Base-by-base conservation (phyloP, 1,140 invertebrate genomes). In the Pseudomyrmex dendroicus region DNA sequence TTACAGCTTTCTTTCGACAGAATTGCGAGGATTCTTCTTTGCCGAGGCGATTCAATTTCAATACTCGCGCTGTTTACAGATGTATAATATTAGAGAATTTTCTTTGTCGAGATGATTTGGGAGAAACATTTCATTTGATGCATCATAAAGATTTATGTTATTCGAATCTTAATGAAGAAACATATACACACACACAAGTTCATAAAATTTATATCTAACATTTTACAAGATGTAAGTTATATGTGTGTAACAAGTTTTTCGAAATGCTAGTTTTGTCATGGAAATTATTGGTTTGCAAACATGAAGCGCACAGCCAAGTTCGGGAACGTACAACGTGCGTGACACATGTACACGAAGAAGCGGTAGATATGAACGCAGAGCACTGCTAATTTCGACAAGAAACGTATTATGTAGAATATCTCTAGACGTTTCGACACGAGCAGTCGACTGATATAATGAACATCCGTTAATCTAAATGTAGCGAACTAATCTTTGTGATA, bases 341-440 rank as follows among this genome's bases (percentile, higher is more conserved):
- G 74, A 70, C 64, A 80, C 44, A 35, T 72, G 76, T 80, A 61
- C 46, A 22, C 22, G 76, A 70, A 80, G 66, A 56, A 72, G 15
- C 46, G 76, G 20, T 77, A 59, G 2, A 80, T 72, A 61, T 59
- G 13, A 35, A 80, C 76, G 76, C 76, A 59, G 8, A 59, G 54
- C 56, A 46, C 56, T 56, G 66, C 76, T 80, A 80, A 78, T 78
- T 78, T 57, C 66, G 44, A 72, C 76, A 80, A 80, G 76, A 80
- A 80, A 72, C 66, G 44, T 66, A 80, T 80, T 72, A 80, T 80
- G 76, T 72, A 72, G 66, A 80, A 80, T 80, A 80, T 80, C 76
- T 68, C 70, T 80, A 80, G 76, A 80, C 76, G 76, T 80, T 17
- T 59, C 44, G 67, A 80, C 54, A 80, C n/a, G 66, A 46, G 3